Percentiles rank a stretch among this genome's conserved stretches.
Evolutionary conservation across 2,797 vertebrate species (phyloP).

Genomic region (Acestrorhynchus altus): DNA sequence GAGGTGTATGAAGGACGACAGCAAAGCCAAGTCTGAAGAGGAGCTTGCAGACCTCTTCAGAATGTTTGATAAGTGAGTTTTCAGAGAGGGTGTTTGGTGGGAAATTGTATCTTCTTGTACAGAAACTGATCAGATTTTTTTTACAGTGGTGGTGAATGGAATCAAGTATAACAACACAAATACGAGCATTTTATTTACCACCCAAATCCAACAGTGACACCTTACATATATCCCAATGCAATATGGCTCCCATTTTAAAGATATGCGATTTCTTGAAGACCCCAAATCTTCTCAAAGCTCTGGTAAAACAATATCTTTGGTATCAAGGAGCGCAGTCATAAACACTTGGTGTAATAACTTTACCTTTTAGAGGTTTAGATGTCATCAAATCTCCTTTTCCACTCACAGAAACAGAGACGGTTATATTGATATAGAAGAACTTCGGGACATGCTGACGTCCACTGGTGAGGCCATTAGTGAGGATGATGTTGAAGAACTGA

Average conservation of each 20-base stretch:
- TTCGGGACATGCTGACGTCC: constrained; percentile 78
- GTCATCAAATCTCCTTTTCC: background rate
- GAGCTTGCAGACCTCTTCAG: constrained; percentile 95
- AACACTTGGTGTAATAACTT: background rate
- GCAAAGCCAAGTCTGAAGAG: constrained; percentile 97
- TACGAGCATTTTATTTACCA: too few species aligned
- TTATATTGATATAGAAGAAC: constrained; percentile 81
- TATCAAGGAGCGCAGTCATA: too few species aligned
- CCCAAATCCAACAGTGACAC: too few species aligned
- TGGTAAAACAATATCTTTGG: too few species aligned
- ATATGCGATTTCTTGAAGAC: too few species aligned
- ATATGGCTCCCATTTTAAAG: too few species aligned
- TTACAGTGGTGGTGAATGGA: too few species aligned
- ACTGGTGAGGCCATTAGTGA: constrained; percentile 81
- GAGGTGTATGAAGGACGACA: constrained; percentile 98
- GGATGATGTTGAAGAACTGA: constrained; percentile 82
- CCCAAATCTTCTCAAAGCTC: too few species aligned
- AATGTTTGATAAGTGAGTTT: constrained; percentile 89
- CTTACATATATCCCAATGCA: too few species aligned
- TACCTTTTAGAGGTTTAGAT: background rate
- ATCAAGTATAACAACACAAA: too few species aligned
- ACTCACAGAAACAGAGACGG: constrained; percentile 78
- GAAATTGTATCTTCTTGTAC: too few species aligned
- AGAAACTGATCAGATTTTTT: too few species aligned
- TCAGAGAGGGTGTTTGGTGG: background rate